Evolutionary conservation across 2,113 vertebrate genomes (phyloP), one percentile per base, ranked within the genome.

Genomic region (Leucoraja erinaceus): DNA sequence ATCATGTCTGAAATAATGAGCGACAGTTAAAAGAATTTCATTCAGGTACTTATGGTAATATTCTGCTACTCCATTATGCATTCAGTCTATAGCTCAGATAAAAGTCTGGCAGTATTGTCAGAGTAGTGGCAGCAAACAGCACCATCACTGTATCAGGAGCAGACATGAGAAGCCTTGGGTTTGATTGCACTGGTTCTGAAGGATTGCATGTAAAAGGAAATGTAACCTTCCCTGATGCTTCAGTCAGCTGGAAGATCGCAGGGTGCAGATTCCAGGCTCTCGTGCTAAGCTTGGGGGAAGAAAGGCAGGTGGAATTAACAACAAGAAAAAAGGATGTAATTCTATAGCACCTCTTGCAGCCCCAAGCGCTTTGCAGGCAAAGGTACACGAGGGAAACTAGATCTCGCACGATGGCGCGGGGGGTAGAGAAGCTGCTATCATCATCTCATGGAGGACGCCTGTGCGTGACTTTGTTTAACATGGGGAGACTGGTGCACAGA

Each of bases 1-100:
- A 47, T n/a, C 68, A 47, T 28, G 33, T 91, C 38, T 47, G 22
- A 72, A 91, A 91, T 72, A 91, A 47, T 70, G 90, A 72, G 66
- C 22, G 66, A 91, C 68, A 54, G 63, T 91, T 91, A 47, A 91
- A 91, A 91, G 90, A 22, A 72, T 47, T 11, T 22, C 25, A 72
- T 91, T 91, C 33, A 91, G 31, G 22, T 91, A 47, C 90, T 91
- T 91, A 88, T 91, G 81, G n/a, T 77, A 77, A 33, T 77, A 33
- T 77, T 77, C 31, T 31, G 12, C 59, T 63, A 59, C 59, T 88
- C 83, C 59, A 72, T 54, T 91, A 91, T 91, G 68, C 90, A 91
- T 91, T 91, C 28, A n/a, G 14, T 88, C 59, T 88, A 31, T 12
- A 74, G 9, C 33, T 20, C n/a, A 54, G 68, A 72, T 91, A 47